Conservation (phyloP, 2,888 invertebrate species). For the Seladonia tumulorum region DNA sequence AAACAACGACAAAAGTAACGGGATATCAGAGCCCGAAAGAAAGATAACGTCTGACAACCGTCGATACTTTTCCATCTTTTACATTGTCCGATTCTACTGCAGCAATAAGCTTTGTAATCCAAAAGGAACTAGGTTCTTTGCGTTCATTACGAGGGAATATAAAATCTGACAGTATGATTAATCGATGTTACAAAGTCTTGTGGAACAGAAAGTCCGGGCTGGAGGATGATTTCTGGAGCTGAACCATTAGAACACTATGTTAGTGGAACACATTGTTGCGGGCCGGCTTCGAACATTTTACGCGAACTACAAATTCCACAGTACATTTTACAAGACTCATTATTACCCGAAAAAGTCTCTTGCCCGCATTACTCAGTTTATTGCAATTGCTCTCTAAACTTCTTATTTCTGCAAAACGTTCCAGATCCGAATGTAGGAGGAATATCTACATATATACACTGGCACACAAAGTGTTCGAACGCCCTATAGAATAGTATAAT, state of each 20-base stretch:
- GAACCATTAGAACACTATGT: slow-evolving; percentile 16
- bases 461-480: no score
- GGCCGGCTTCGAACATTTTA: neutral
- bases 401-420: neutral
- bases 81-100: neutral
- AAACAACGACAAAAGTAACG: neutral
- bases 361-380: neutral
- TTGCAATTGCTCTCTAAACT: neutral
- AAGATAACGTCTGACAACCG: neutral
- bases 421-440: neutral
- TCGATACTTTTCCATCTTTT: neutral
- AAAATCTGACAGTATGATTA: slow-evolving; percentile 11
- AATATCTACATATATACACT: no score
- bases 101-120: neutral
- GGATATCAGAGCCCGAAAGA: neutral
- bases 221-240: slow-evolving; percentile 10
- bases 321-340: neutral
- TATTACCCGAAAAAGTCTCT: neutral
- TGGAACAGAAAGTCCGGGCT: neutral
- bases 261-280: slow-evolving; percentile 10
- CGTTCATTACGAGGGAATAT: neutral
- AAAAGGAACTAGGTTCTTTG: neutral
- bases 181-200: neutral
- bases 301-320: neutral
- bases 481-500: no score